phyloP scores from a whole-genome alignment of 1,140 invertebrate genomes.

The Microplitis demolitor region DNA sequence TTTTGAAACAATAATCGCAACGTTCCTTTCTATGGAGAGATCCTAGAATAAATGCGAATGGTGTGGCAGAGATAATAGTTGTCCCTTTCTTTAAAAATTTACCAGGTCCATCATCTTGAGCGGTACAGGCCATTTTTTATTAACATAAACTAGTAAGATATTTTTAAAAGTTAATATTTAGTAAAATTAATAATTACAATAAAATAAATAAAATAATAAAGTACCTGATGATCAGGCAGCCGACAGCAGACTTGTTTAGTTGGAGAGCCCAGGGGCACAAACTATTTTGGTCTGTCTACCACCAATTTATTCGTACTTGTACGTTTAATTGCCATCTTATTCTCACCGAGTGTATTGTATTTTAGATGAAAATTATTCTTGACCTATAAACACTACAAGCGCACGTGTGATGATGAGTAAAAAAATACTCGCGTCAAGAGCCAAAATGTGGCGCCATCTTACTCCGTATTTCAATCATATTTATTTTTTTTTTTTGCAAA shows the following conservation, averaged over 20 bases:
- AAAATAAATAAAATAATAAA: not conserved
- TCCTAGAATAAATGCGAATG: slow-evolving; percentile 67
- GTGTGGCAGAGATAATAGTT: slow-evolving; percentile 64
- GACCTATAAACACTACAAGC: not conserved
- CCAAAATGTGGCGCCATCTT: not conserved
- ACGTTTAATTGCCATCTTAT: slow-evolving; percentile 12
- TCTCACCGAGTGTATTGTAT: not conserved
- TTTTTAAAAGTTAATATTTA: no score
- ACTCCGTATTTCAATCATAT: not conserved
- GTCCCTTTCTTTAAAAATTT: slow-evolving; percentile 55
- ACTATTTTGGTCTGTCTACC: slow-evolving; percentile 18
- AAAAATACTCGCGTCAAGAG: not conserved
- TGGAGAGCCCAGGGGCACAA: not conserved
- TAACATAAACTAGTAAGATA: no score
- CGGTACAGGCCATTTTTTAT: slow-evolving; percentile 8
- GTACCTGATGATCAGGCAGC: not conserved
- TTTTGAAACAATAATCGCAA: slow-evolving; percentile 69
- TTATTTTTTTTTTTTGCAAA: not conserved
- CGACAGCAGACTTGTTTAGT: not conserved
- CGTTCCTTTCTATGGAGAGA: slow-evolving; percentile 63
- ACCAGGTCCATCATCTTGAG: not conserved
- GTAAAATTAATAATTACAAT: no score
- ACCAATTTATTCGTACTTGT: slow-evolving; percentile 14
- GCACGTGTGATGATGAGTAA: not conserved
- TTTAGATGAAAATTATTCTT: not conserved